Conservation (phyloP, 2,888 invertebrate species). For the Priapulus caudatus region DNA sequence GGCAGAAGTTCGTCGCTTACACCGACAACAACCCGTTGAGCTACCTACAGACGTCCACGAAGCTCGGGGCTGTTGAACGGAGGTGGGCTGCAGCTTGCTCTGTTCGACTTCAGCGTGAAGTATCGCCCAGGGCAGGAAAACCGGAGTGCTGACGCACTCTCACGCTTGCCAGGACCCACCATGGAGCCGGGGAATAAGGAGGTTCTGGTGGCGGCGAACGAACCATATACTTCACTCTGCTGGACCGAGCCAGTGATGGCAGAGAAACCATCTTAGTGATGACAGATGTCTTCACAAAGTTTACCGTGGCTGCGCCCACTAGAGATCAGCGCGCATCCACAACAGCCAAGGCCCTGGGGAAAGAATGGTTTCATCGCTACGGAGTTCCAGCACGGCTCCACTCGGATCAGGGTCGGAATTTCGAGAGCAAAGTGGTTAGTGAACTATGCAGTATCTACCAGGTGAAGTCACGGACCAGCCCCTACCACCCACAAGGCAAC, state of each 20-base stretch:
- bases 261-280: neutral
- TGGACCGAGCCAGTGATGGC: neutral
- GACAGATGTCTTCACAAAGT: neutral
- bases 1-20: too few relatives aligned
- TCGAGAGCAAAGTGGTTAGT: neutral
- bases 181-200: too few relatives aligned
- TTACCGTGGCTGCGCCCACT: neutral
- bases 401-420: neutral
- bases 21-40: slow-evolving; percentile 17
- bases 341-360: neutral
- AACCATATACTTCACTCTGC: neutral
- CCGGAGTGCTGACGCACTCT: too few relatives aligned
- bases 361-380: neutral
- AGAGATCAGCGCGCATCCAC: neutral
- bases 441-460: neutral
- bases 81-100: too few relatives aligned
- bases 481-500: slow-evolving; percentile 18
- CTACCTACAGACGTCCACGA: slow-evolving; percentile 4
- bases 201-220: too few relatives aligned
- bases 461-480: slow-evolving; percentile 10
- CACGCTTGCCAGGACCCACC: too few relatives aligned
- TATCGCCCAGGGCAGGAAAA: too few relatives aligned
- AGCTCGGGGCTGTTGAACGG: slow-evolving; percentile 13
- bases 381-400: neutral
- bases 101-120: too few relatives aligned